Conservation (phyloP, 92 coral and sea anemone genomes). For the Plumapathes pennacea region DNA sequence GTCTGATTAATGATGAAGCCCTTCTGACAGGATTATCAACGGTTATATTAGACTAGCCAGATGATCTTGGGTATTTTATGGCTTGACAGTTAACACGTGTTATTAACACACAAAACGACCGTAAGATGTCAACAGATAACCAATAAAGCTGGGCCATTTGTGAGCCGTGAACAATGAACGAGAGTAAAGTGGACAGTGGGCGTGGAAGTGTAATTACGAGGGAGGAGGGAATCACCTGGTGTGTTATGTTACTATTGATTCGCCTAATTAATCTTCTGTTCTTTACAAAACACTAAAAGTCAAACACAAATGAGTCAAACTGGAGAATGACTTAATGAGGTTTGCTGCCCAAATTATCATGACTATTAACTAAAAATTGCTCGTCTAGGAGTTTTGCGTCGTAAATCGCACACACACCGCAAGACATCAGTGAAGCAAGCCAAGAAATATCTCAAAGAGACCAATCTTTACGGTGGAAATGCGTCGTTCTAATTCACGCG, state of each 20-base stretch:
- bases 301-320: too few species aligned
- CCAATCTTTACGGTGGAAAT: too few species aligned
- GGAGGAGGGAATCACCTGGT: conserved; percentile 87
- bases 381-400: too few species aligned
- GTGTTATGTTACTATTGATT: conserved; percentile 68
- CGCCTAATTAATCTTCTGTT: conserved; percentile 59
- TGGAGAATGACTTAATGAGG: too few species aligned
- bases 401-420: too few species aligned
- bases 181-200: conserved; percentile 61
- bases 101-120: conserved; percentile 45
- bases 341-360: too few species aligned
- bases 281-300: too few species aligned
- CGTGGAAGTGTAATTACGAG: conserved; percentile 80
- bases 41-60: conserved; percentile 18
- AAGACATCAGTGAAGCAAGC: too few species aligned
- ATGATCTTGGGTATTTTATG: conserved; percentile 6
- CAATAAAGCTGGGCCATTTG: conserved; percentile 17
- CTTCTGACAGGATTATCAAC: conserved; percentile 26
- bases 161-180: conserved; percentile 8
- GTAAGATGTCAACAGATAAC: conserved; percentile 46
- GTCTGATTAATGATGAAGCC: conserved; percentile 9
- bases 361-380: too few species aligned
- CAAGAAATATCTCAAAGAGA: too few species aligned
- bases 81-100: conserved; percentile 82
- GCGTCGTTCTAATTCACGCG: too few species aligned